Evolutionary conservation across 2,888 invertebrate species (phyloP), one percentile per base, ranked within the genome.

Genomic region (Spialia ferax): DNA sequence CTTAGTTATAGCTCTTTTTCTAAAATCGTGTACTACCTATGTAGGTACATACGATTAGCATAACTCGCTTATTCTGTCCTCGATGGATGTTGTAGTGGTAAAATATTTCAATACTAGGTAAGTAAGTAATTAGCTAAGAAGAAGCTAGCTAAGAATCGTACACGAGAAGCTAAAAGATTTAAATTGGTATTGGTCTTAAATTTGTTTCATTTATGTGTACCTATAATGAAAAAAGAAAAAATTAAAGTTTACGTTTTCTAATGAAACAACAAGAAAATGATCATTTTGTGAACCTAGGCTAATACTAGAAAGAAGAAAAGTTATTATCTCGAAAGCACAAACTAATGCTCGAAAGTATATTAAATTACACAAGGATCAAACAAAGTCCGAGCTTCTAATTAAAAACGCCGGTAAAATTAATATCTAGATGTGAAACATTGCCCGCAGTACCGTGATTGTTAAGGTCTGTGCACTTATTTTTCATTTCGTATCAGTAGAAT

Each of bases 401-500:
- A 64, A 64, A 52, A 56, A 56, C 26, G 60, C 22, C 22, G 23
- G 54, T 50, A 56, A 69, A 69, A 68, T 71, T 71, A 71, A 69
- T 69, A 69, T 60, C 68, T 45, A 63, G 63, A 69, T 55, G 68
- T 65, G 54, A 68, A 69, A 68, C 59, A 63, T 61, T 55, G 69
- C 68, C 68, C 69, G 70, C 72, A 69, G 68, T 70, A 48, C 20
- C 20, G 11, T 20, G 66, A 70, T 86, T 85, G 83, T 85, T 82
- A 85, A 82, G 84, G 86, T 81, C 87, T 83, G 81, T 87, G 87
- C 86, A 89, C 85, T 85, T 86, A 86, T 89, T 88, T 89, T 88
- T 90, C 89, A 90, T 90, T 91, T 89, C 82, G 85, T 84, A 88
- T 89, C 83, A 84, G 77, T 84, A 87, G 77, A 90, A 89, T 88